Evolutionary conservation across 2,797 vertebrate species (phyloP), one percentile per base, ranked within the genome.

Genomic region (Monodelphis domestica): DNA sequence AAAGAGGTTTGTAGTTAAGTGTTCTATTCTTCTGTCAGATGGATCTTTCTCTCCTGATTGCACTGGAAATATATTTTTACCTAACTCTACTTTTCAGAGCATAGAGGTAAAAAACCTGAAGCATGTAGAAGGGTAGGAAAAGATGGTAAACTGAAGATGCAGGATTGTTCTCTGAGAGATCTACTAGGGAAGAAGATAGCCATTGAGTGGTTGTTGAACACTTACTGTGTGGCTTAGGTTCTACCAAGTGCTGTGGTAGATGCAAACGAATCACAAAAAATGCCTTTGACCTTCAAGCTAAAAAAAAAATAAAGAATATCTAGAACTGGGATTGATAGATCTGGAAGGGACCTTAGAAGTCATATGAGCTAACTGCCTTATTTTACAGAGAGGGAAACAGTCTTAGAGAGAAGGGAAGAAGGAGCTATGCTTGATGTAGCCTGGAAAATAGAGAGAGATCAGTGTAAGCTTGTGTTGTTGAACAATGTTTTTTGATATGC

Each of bases 21-120:
- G 17, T 78, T 4, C n/a, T 45, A 78, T 78, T 78, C 15, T 38
- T 78, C 15, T 78, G 15, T n/a, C 33, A 45, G 17, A 26, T 78
- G 26, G 38, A 24, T 3, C n/a, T 45, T 17, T 70, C 10, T 63
- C n/a, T 95, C 63, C 30, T 78, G 50, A n/a, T 93, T 92, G 33
- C 9, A 33, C 9, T 92, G 89, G 24, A 5, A 87, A 91, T 90
- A 50, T 91, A 54, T 63, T 95, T 93, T 91, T 91, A 9, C 7
- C 30, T 54, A 11, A 30, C 50, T 56, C 30, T 70, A 1, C 30
- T 93, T 2, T 89, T 28, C 78, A 88, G 88, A 54, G 53, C 24
- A 90, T 33, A 38, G 17, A 91, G 70, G 11, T 84, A 89, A 45
- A 78, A 55, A 84, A 91, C 53, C 29, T 91, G 53, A 63, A 95